These are phyloP conservation scores for Epizoanthus stellaris DNA, from an alignment of 92 coral and sea anemone species.

Conservation along the genomic window DNA sequence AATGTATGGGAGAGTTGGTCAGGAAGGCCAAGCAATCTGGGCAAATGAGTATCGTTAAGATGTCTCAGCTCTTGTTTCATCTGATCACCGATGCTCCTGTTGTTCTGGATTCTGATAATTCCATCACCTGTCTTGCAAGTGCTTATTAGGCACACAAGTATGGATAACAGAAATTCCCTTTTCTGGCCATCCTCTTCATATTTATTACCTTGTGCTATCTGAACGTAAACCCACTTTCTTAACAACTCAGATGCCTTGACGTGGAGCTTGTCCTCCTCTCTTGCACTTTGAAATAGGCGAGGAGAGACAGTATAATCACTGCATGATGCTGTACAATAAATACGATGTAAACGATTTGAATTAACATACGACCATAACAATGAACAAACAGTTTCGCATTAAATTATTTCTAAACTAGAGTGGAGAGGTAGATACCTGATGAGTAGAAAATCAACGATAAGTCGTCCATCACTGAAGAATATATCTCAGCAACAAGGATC, in stretches of 20 bases:
- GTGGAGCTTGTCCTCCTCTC: no score
- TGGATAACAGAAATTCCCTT: not conserved
- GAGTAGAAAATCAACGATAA: conserved; percentile 11
- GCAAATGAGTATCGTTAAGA: not conserved
- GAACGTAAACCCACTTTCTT: no score
- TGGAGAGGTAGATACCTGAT: not conserved
- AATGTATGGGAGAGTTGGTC: not conserved
- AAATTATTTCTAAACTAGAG: no score
- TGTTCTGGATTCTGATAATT: not conserved
- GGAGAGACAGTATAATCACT: no score
- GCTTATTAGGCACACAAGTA: not conserved
- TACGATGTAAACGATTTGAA: no score
- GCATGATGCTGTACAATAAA: no score
- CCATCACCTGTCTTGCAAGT: not conserved
- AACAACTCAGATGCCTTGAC: no score
- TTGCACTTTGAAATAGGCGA: no score
- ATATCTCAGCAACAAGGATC: conserved; percentile 30
- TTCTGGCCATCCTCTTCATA: not conserved
- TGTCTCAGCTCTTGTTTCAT: not conserved
- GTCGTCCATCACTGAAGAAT: conserved; percentile 32
- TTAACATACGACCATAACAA: no score
- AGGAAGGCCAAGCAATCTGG: conserved; percentile 9
- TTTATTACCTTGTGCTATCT: no score
- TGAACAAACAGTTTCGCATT: no score
- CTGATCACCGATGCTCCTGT: not conserved